Base-by-base conservation (phyloP, 2,888 invertebrate species). In the Apodemia duryi region DNA sequence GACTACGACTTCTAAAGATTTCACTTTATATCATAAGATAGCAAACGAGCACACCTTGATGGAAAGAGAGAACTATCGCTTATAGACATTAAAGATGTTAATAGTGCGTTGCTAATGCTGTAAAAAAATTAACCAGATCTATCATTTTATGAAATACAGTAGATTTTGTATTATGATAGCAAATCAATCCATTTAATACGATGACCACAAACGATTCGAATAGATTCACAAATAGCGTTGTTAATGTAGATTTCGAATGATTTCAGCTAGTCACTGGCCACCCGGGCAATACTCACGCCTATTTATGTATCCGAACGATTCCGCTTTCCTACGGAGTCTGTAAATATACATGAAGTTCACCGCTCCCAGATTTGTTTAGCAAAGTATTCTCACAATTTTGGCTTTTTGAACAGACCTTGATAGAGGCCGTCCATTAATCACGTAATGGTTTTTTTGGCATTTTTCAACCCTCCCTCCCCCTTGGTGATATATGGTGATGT, bases 241-340 rank as follows among this genome's bases (percentile, higher is more conserved):
- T 57, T 21, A 21, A 49, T 21, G 49, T 49, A 21, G 49, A 49
- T 49, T 32, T 10, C 13, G 10, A 32, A 29, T 4, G 57, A 57
- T 32, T 32, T 54, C 13, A 57, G 57, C 57, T 32, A 57, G 54
- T 11, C 32, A n/a, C 29, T 54, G 54, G 29, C 29, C 38, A 38
- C 38, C 38, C 38, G 11, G 46, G 60, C 60, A 61, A 64, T 46
- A 64, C 49, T 32, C 64, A 13, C 64, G 64, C 32, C 64, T 65
- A 65, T 65, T 65, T 61, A 65, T 41, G 64, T 65, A 49, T 61
- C 49, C 32, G 6, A 60, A 64, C 57, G 41, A 57, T 61, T 65
- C 61, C 64, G 62, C 62, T 43, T 57, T 57, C 32, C 57, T 57
- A 32, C 57, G 32, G 57, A 57, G 32, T 57, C 57, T 54, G 29